Evolutionary conservation across 2,888 invertebrate genomes (phyloP).

Genomic region (Furcula furcula): DNA sequence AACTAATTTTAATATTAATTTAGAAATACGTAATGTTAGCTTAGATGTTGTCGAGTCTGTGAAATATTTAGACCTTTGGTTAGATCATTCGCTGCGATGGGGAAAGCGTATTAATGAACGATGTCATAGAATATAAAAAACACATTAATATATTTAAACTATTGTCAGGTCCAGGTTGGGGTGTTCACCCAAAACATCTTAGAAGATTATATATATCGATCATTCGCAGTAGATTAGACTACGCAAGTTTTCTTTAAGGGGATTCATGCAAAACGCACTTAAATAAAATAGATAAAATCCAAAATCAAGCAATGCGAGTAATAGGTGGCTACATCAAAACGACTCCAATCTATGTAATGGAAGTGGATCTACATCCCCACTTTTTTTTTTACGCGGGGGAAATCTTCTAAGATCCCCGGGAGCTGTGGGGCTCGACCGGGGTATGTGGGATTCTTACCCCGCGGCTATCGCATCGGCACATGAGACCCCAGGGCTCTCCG

Average conservation of each 20-base stretch:
- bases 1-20: slow-evolving; percentile 1
- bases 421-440: no score
- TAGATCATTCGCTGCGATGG: slow-evolving; percentile 18
- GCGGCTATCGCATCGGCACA: no score
- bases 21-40: slow-evolving; percentile 7
- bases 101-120: slow-evolving; percentile 18
- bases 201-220: slow-evolving; percentile 24
- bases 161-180: slow-evolving; percentile 22
- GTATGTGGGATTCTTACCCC: no score
- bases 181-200: slow-evolving; percentile 23
- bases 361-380: not conserved
- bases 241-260: slow-evolving; percentile 19
- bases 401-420: not conserved
- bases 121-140: slow-evolving; percentile 4
- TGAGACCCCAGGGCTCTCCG: no score
- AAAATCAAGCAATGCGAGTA: slow-evolving; percentile 11
- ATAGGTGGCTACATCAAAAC: not conserved
- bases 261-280: slow-evolving; percentile 13
- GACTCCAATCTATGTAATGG: not conserved
- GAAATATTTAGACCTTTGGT: slow-evolving; percentile 22
- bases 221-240: slow-evolving; percentile 28
- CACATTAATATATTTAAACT: slow-evolving; percentile 19
- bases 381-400: not conserved
- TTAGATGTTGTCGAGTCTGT: slow-evolving; percentile 12
- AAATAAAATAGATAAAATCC: slow-evolving; percentile 19